A percentile compares a stretch with the other conserved stretches of the same genome.
Conservation (phyloP, 2,113 vertebrate species). For the Pogona vitticeps region DNA sequence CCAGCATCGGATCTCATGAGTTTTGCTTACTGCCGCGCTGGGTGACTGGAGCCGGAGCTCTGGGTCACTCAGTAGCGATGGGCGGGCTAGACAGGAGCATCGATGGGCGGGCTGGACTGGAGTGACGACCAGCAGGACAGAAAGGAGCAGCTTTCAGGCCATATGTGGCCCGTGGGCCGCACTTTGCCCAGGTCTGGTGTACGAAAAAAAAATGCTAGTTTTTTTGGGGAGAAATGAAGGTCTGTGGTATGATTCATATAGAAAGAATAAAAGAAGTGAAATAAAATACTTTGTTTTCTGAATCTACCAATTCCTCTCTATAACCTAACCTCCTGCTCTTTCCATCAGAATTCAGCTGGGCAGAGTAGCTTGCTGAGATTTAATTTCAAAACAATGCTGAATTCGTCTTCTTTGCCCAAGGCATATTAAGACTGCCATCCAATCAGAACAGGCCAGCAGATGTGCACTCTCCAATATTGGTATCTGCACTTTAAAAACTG, state of each 20-base stretch:
- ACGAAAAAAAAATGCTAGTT: background rate
- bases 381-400: background rate
- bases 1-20: too few relatives aligned
- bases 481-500: background rate
- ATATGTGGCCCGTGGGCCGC: too few relatives aligned
- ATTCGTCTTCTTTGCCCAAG: background rate
- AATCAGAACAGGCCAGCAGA: background rate
- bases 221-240: background rate
- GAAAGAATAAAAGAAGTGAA: background rate
- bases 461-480: background rate
- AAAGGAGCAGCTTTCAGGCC: too few relatives aligned
- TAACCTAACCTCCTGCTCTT: too few relatives aligned
- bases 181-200: too few relatives aligned
- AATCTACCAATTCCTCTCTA: background rate
- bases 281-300: background rate
- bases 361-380: background rate
- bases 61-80: too few relatives aligned
- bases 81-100: too few relatives aligned
- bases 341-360: background rate
- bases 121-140: too few relatives aligned
- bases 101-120: too few relatives aligned
- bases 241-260: background rate
- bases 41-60: too few relatives aligned
- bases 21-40: too few relatives aligned
- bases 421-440: background rate